Evolutionary conservation across 2,888 invertebrate species (phyloP).

Genomic region (Stenchaetothrips biformis): DNA sequence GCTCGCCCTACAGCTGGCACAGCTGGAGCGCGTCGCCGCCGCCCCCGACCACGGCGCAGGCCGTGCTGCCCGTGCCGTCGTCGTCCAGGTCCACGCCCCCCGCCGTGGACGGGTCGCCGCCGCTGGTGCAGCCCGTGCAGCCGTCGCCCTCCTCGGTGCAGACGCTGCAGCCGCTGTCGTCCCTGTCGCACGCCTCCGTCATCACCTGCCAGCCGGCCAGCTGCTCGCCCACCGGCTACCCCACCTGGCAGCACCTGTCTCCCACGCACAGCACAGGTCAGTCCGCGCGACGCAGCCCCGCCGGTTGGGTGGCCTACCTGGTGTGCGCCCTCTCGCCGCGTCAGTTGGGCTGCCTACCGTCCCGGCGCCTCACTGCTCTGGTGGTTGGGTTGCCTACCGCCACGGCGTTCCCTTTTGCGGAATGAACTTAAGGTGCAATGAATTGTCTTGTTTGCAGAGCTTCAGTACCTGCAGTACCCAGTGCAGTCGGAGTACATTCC

Average conservation of each 20-base stretch:
- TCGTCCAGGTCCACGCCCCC: not conserved
- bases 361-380: not conserved
- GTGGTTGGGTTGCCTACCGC: not conserved
- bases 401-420: not conserved
- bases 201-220: slow-evolving; percentile 10
- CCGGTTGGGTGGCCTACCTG: not conserved
- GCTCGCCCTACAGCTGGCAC: slow-evolving; percentile 5
- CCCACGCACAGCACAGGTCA: slow-evolving; percentile 11
- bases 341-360: not conserved
- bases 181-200: not conserved
- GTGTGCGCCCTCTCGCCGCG: not conserved
- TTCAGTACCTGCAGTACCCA: slow-evolving; percentile 16
- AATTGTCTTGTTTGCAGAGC: not conserved
- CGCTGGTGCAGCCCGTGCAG: not conserved
- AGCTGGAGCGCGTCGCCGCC: slow-evolving; percentile 3
- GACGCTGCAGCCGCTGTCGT: slow-evolving; percentile 6
- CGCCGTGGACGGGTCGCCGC: not conserved
- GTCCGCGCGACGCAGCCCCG: not conserved
- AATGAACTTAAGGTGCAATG: not conserved
- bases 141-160: not conserved
- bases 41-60: not conserved
- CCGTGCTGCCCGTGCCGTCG: not conserved
- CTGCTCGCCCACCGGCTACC: slow-evolving; percentile 1
- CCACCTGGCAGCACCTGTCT: not conserved
- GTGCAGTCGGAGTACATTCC: slow-evolving; percentile 16